Evolutionary conservation across 2,888 invertebrate species (phyloP).

Genomic region (Cenopis cana): DNA sequence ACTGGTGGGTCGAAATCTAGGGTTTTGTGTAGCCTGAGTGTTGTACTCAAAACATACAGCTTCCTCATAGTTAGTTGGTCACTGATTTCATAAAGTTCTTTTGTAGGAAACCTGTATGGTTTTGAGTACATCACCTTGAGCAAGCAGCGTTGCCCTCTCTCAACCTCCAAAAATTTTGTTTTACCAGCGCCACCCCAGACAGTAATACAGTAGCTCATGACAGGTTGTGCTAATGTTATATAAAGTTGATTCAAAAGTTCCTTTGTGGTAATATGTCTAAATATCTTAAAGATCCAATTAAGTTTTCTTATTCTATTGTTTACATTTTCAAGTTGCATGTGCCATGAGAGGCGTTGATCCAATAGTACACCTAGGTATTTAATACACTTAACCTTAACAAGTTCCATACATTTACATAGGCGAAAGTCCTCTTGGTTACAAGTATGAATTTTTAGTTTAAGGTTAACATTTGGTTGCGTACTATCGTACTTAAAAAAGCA

Average conservation of each 20-base stretch:
- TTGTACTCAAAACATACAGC: constrained; percentile 12
- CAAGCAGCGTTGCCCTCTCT: not conserved
- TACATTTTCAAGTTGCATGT: too few species aligned
- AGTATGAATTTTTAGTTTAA: too few species aligned
- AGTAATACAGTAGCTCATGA: constrained; percentile 3
- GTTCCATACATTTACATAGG: too few species aligned
- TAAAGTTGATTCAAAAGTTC: not conserved
- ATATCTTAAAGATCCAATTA: too few species aligned
- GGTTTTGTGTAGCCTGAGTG: constrained; percentile 5
- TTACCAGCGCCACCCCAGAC: not conserved
- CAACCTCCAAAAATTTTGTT: not conserved
- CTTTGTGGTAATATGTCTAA: too few species aligned
- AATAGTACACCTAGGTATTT: too few species aligned
- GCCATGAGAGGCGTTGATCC: too few species aligned
- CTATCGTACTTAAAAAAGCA: too few species aligned
- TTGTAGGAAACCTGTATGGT: not conserved
- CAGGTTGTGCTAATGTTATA: not conserved
- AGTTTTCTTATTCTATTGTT: too few species aligned
- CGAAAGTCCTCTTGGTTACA: too few species aligned
- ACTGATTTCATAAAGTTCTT: constrained; percentile 2
- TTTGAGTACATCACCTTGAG: constrained; percentile 6
- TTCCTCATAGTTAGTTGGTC: constrained; percentile 19
- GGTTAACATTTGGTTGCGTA: too few species aligned
- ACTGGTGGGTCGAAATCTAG: not conserved
- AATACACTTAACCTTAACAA: too few species aligned